These are phyloP conservation scores for Heliconius hortense DNA, from an alignment of 2,888 invertebrate genomes.

Conservation along the genomic window DNA sequence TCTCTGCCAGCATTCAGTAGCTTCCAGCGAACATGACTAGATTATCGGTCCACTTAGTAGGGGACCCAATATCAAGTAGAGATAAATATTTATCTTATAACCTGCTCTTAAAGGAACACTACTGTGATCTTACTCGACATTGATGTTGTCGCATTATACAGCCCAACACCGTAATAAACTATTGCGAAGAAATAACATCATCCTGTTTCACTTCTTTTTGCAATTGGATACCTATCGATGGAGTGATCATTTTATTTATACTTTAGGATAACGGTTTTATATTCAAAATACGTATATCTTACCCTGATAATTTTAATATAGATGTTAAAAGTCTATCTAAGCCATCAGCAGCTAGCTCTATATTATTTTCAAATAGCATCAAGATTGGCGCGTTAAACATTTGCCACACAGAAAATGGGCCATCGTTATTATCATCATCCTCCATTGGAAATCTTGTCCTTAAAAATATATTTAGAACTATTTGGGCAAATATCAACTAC, in stretches of 20 bases:
- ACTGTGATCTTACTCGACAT: too few relatives aligned
- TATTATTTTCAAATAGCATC: conserved; percentile 77
- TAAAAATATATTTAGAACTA: not conserved
- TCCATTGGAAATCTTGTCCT: conserved; percentile 54
- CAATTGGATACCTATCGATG: not conserved
- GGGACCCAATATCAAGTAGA: too few relatives aligned
- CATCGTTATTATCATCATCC: conserved; percentile 72
- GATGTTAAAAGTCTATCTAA: conserved; percentile 82
- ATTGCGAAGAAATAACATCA: too few relatives aligned
- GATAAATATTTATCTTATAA: too few relatives aligned
- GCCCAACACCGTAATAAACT: too few relatives aligned
- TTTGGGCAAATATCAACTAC: not conserved
- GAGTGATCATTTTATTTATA: too few relatives aligned
- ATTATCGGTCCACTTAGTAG: not conserved
- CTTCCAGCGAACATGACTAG: not conserved
- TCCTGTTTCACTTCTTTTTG: not conserved
- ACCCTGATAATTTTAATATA: conserved; percentile 82
- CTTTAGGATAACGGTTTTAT: too few relatives aligned
- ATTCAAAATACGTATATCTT: conserved; percentile 38
- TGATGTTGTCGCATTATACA: too few relatives aligned
- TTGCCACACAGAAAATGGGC: conserved; percentile 82
- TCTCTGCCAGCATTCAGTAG: not conserved
- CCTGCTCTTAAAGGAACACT: too few relatives aligned
- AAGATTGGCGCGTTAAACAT: conserved; percentile 84
- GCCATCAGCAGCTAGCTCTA: conserved; percentile 79